Percentiles rank a stretch among this genome's conserved stretches.
Evolutionary conservation across 2,797 vertebrate genomes (phyloP).

Genomic region (Danio jaintianensis): DNA sequence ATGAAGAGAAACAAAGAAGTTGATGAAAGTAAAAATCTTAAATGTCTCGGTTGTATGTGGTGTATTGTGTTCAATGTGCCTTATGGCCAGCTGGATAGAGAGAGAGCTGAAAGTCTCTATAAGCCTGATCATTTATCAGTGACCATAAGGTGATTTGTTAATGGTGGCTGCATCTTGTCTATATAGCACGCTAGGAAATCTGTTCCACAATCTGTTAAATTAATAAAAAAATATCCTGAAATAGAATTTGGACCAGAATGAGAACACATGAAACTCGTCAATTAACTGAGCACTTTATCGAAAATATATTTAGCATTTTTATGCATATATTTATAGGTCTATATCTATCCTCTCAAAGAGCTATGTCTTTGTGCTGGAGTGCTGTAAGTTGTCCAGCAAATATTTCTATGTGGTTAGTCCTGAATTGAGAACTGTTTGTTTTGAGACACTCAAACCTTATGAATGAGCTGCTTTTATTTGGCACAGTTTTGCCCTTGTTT

Average conservation of each 20-base stretch:
- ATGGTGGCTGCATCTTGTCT: background rate
- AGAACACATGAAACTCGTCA: background rate
- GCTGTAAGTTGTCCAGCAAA: background rate
- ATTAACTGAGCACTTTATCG: background rate
- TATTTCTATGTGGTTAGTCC: background rate
- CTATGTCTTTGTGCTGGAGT: background rate
- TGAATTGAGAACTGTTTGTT: background rate
- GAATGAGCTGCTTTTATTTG: background rate
- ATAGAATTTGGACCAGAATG: background rate
- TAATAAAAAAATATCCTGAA: background rate
- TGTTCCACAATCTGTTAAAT: conserved; percentile 21
- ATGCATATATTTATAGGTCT: background rate
- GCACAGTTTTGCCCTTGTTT: conserved; percentile 21
- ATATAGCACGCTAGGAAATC: background rate
- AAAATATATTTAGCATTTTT: background rate
- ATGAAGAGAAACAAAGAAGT: background rate
- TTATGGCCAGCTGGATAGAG: conserved; percentile 53
- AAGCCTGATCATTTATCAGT: conserved; percentile 19
- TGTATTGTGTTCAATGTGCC: background rate
- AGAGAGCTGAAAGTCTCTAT: conserved; percentile 50
- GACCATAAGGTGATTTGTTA: conserved; percentile 37
- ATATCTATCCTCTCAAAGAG: no score
- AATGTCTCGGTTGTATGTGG: background rate
- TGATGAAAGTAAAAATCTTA: background rate
- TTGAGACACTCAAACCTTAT: background rate